A percentile compares a stretch with the other conserved stretches of the same genome.
Conservation (phyloP, 2,113 vertebrate genomes). For the Todiramphus saurophagus region DNA sequence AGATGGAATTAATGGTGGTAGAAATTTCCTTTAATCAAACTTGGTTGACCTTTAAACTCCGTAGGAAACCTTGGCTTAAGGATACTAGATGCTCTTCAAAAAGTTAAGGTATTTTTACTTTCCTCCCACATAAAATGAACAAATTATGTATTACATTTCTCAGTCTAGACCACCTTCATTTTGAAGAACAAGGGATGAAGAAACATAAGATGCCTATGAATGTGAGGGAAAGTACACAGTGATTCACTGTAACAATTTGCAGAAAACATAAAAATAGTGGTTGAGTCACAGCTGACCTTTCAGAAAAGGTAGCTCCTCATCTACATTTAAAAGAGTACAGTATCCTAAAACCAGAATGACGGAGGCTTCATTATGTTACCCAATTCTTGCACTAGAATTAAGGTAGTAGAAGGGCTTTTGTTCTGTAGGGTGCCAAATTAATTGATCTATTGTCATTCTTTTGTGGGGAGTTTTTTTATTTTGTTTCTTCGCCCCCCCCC, state of each 20-base stretch:
- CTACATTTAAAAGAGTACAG: conserved; percentile 13
- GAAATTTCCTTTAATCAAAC: background rate
- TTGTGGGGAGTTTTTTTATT: no score
- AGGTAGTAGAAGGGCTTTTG: background rate
- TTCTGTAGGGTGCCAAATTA: background rate
- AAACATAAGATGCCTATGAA: background rate
- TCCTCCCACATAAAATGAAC: conserved; percentile 1
- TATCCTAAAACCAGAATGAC: background rate
- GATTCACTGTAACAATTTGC: conserved; percentile 51
- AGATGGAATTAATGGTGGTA: background rate
- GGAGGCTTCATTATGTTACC: background rate
- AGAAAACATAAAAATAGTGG: conserved; percentile 54
- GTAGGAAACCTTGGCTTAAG: background rate
- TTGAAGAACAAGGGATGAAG: background rate
- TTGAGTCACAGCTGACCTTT: conserved; percentile 65
- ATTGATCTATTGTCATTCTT: background rate
- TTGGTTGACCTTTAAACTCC: background rate
- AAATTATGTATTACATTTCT: background rate
- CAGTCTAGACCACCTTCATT: conserved; percentile 18
- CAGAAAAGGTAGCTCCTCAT: background rate
- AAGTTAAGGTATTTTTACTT: conserved; percentile 18
- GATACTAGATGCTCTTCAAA: background rate
- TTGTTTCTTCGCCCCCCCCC: rapidly evolving
- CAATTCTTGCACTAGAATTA: background rate
- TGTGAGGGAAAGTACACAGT: conserved; percentile 29